phyloP scores from a whole-genome alignment of 2,888 invertebrate species.

The Tenthredo amoena region DNA sequence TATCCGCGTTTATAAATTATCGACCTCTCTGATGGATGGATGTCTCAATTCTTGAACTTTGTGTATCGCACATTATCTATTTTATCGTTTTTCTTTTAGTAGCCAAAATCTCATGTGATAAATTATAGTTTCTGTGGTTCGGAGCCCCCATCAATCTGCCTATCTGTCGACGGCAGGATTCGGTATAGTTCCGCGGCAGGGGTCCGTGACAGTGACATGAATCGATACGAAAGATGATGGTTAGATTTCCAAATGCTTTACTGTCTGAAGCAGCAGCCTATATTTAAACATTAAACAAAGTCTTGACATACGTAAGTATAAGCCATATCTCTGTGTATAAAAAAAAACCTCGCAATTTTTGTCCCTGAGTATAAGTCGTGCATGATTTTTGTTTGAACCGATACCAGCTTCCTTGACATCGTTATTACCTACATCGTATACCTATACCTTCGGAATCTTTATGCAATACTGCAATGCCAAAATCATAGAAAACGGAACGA shows the following conservation, averaged over 20 bases:
- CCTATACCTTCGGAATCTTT: background rate
- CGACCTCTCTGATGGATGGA: background rate
- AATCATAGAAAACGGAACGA: background rate
- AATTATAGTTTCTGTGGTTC: background rate
- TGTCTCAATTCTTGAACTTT: background rate
- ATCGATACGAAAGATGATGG: background rate
- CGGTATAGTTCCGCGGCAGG: background rate
- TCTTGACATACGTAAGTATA: background rate
- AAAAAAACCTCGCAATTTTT: background rate
- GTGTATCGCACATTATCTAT: background rate
- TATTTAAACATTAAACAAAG: constrained; percentile 6
- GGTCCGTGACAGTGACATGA: constrained; percentile 1
- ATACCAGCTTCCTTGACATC: constrained; percentile 20
- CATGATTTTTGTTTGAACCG: background rate
- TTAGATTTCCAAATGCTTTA: background rate
- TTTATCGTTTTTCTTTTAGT: background rate
- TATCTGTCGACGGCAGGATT: background rate
- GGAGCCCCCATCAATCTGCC: background rate
- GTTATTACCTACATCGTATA: constrained; percentile 8
- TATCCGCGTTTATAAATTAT: background rate
- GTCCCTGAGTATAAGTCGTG: constrained; percentile 7
- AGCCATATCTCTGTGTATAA: background rate
- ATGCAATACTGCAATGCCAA: background rate
- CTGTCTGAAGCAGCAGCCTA: background rate
- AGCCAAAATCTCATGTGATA: background rate